Evolutionary conservation across 2,113 vertebrate genomes (phyloP), one percentile per base, ranked within the genome.

Genomic region (Erpornis zantholeuca): DNA sequence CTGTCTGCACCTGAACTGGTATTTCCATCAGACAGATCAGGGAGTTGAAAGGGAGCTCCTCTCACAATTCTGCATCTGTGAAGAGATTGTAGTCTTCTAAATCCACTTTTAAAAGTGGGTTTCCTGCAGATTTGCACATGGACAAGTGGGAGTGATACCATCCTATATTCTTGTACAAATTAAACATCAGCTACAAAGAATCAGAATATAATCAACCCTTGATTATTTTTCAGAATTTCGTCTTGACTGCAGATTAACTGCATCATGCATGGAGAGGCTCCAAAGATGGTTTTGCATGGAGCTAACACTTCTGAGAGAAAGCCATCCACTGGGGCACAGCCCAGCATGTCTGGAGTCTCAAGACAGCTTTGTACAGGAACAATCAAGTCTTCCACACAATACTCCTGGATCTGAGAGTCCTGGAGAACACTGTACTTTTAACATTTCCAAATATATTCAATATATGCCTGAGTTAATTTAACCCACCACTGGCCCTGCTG

Each of bases 1-100:
- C 78, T 61, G 83, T 91, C 94, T 95, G 83, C 93, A 97, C 96
- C 96, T 97, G 96, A 97, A 80, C 66, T 90, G 45, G 29, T 80
- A 35, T 68, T 77, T 92, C 75, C 65, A 68, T 80, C 78, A 94
- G 84, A 27, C 8, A 27, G 79, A 71, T 53, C 45, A 29, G 3
- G 8, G 82, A 57, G 21, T 38, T 59, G 4, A 92, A 52, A 73
- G 6, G 31, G 24, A 73, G 23, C 8, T 78, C 24, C 18, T 75
- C 11, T 56, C 11, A 7, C 29, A 45, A 16, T 17, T 86, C 45
- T 84, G 11, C 29, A 64, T 78, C 52, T 78, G 36, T 65, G 40
- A 49, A 80, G 15, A 71, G 17, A 16, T 11, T 44, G 14, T 31
- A 69, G 65, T 6, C 66, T 90, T 91, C 54, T 76, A 82, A 85